Percentiles rank a stretch among this genome's conserved stretches.
Conservation (phyloP, 2,797 vertebrate genomes). For the Gymnothorax javanicus region DNA sequence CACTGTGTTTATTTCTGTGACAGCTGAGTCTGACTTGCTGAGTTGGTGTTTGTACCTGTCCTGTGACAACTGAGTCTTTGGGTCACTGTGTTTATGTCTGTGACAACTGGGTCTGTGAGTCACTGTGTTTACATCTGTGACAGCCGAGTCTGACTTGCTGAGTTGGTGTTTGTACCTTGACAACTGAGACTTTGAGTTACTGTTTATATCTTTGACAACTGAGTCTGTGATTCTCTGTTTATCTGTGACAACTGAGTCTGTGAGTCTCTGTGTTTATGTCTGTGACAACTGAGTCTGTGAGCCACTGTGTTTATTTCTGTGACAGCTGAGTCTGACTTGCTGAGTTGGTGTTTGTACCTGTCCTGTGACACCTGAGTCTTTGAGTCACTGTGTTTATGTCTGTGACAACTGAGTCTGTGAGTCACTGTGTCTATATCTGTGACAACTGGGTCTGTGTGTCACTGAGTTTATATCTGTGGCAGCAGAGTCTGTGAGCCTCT, state of each 20-base stretch:
- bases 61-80: too few species aligned
- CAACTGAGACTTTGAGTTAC: too few species aligned
- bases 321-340: conserved; percentile 82
- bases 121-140: conserved; percentile 24
- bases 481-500: too few species aligned
- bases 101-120: conserved; percentile 53
- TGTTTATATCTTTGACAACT: too few species aligned
- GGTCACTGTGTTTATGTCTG: not conserved
- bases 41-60: not conserved
- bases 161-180: not conserved
- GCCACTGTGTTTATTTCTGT: too few species aligned
- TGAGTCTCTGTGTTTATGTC: conserved; percentile 5
- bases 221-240: too few species aligned
- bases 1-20: conserved; percentile 15
- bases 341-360: not conserved
- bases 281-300: too few species aligned
- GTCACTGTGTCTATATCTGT: not conserved
- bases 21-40: conserved; percentile 81
- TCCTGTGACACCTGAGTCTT: too few species aligned
- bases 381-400: too few species aligned
- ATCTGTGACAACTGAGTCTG: conserved; percentile 53
- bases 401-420: conserved; percentile 53
- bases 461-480: too few species aligned
- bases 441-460: too few species aligned
- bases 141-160: conserved; percentile 81